phyloP scores from a whole-genome alignment of 2,113 vertebrate species.

The Vulpes lagopus region DNA sequence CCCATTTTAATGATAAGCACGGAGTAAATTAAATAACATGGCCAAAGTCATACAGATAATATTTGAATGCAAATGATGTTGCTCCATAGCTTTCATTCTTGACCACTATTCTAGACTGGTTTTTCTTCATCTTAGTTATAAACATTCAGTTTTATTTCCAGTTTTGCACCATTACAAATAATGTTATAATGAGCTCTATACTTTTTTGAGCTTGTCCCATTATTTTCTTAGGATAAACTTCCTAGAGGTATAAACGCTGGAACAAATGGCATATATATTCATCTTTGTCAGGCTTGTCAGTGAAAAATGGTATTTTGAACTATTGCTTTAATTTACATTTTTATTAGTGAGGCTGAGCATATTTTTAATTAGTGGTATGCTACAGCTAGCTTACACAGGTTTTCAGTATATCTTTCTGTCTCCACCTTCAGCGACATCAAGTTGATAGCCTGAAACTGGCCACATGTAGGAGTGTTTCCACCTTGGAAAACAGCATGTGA shows the following conservation, averaged over 20 bases:
- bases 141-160: conserved; percentile 12
- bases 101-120: neutral
- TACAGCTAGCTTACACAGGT: neutral
- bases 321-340: conserved; percentile 1
- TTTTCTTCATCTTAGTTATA: neutral
- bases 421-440: neutral
- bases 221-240: neutral
- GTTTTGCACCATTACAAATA: neutral
- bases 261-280: neutral
- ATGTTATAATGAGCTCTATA: neutral
- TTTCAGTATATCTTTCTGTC: neutral
- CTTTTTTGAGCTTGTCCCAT: neutral
- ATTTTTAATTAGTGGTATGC: neutral
- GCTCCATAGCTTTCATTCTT: neutral
- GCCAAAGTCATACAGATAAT: neutral
- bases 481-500: neutral
- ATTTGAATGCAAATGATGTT: neutral
- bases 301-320: conserved; percentile 1
- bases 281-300: neutral
- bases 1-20: neutral
- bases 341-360: neutral
- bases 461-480: neutral
- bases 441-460: neutral
- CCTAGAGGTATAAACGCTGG: neutral
- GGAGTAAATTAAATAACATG: neutral